Conservation (phyloP, 2,797 vertebrate genomes). For the Enteromius fasciolatus region DNA sequence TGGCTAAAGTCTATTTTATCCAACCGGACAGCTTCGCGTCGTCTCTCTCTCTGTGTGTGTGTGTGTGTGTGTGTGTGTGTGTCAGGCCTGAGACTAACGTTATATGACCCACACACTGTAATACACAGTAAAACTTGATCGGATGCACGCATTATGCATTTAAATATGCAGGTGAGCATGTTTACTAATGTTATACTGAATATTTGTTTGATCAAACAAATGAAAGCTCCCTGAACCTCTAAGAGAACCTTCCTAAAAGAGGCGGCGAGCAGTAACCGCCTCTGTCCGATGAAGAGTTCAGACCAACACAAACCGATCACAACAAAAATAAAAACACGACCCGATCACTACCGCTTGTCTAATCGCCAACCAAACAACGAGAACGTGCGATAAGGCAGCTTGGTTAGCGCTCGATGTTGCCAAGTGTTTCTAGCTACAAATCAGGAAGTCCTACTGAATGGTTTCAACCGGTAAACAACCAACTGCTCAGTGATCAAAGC, state of each 20-base stretch:
- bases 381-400: background rate
- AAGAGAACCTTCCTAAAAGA: background rate
- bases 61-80: background rate
- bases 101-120: slow-evolving; percentile 3
- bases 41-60: no score
- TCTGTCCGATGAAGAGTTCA: slow-evolving; percentile 21
- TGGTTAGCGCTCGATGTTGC: background rate
- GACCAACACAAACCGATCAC: slow-evolving; percentile 3
- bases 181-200: background rate
- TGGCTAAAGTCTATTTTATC: slow-evolving; percentile 19
- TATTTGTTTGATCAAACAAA: no score
- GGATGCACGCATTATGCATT: background rate
- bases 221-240: background rate
- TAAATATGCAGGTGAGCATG: background rate
- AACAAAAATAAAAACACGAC: slow-evolving; percentile 16
- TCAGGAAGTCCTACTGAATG: slow-evolving; percentile 57
- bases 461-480: slow-evolving; percentile 42
- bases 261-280: slow-evolving; percentile 2
- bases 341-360: background rate
- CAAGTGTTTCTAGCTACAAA: slow-evolving; percentile 30
- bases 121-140: background rate
- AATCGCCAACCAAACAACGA: background rate
- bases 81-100: background rate
- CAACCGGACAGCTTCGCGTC: slow-evolving; percentile 5
- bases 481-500: slow-evolving; percentile 23